These are phyloP conservation scores for Drosophila putrida DNA, from an alignment of 2,888 invertebrate species.

Conservation along the genomic window DNA sequence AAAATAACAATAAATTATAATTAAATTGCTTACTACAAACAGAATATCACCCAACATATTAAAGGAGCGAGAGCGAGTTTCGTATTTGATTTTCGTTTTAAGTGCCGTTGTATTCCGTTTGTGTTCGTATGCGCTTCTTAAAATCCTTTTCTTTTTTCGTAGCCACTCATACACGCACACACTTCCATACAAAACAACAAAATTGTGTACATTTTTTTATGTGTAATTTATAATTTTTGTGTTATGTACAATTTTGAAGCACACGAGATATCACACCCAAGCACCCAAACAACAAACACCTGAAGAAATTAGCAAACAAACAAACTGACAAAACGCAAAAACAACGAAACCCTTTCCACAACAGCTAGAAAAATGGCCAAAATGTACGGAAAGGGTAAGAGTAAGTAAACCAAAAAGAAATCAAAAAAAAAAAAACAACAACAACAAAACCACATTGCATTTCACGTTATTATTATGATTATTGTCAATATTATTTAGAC, in stretches of 20 bases:
- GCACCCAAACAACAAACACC: conserved; percentile 55
- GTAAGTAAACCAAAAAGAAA: conserved; percentile 82
- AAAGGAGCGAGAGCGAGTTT: conserved; percentile 59
- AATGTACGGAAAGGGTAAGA: conserved; percentile 86
- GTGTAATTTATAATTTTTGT: conserved; percentile 60
- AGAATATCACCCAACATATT: conserved; percentile 54
- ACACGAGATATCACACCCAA: conserved; percentile 51
- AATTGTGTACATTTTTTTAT: conserved; percentile 38
- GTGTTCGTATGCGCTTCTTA: conserved; percentile 44
- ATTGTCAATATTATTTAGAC: conserved; percentile 34
- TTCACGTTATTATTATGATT: conserved; percentile 33
- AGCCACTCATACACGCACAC: conserved; percentile 15
- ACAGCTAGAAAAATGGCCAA: conserved; percentile 83
- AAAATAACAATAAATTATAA: conserved; percentile 52
- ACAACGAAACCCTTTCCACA: conserved; percentile 82
- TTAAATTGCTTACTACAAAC: conserved; percentile 49
- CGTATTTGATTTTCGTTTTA: conserved; percentile 33
- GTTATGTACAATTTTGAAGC: conserved; percentile 53
- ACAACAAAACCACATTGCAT: conserved; percentile 41
- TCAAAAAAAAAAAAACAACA: conserved; percentile 8
- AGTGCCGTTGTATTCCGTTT: conserved; percentile 38
- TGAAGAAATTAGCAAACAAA: conserved; percentile 59
- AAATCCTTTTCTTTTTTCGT: conserved; percentile 28
- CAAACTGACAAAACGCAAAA: conserved; percentile 73
- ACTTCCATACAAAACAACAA: conserved; percentile 19